These are phyloP conservation scores for Apis dorsata DNA, from an alignment of 1,140 invertebrate species.

Conservation along the genomic window DNA sequence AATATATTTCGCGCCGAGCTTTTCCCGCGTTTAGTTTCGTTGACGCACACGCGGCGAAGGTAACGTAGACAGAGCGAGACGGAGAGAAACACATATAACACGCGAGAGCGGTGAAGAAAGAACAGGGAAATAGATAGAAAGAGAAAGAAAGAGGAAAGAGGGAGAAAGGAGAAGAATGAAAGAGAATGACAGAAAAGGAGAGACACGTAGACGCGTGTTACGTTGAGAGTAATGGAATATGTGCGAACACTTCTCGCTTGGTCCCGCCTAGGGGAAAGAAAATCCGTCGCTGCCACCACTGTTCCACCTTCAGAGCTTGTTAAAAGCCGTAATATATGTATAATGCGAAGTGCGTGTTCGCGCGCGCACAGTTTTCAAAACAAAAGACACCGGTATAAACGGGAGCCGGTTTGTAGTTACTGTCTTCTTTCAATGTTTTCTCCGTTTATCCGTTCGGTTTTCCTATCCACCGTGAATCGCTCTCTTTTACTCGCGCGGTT, in stretches of 20 bases:
- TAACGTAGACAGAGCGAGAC: constrained; percentile 31
- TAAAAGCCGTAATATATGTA: constrained; percentile 18
- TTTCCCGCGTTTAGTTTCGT: constrained; percentile 58
- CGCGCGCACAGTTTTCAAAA: constrained; percentile 63
- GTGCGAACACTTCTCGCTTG: constrained; percentile 31
- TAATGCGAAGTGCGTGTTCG: constrained; percentile 34
- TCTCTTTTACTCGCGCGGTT: constrained; percentile 47
- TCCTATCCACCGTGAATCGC: constrained; percentile 1
- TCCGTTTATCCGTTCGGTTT: constrained; percentile 8
- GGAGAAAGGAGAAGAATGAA: not conserved
- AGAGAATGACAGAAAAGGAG: constrained; percentile 22
- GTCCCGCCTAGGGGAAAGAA: constrained; percentile 35
- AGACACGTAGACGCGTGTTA: constrained; percentile 29
- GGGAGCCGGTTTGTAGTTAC: constrained; percentile 23
- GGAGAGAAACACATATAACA: constrained; percentile 21
- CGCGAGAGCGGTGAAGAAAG: not conserved
- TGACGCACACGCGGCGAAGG: constrained; percentile 44
- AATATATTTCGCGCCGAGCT: constrained; percentile 38
- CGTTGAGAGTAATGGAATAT: constrained; percentile 27
- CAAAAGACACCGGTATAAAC: constrained; percentile 39
- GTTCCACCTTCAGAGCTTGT: constrained; percentile 30
- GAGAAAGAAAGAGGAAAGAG: not conserved
- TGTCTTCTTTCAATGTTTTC: not conserved
- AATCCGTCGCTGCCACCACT: constrained; percentile 35
- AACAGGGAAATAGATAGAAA: not conserved